Evolutionary conservation across 2,797 vertebrate species (phyloP).

Genomic region (Pseudochirops corinnae): DNA sequence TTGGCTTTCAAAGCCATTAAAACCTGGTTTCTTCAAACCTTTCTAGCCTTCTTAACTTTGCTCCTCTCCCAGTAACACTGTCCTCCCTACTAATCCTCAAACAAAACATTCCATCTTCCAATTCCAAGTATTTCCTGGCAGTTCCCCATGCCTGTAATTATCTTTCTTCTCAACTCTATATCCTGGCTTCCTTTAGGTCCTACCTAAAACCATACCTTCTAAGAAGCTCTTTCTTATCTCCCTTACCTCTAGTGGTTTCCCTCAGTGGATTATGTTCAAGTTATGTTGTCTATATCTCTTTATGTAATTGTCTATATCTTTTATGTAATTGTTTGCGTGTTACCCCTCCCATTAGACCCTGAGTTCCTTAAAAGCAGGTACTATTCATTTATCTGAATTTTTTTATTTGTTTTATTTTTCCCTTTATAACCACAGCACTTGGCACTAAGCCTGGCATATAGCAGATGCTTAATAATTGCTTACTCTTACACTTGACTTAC

Average conservation of each 20-base stretch:
- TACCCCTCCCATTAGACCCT: background rate
- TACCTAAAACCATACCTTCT: background rate
- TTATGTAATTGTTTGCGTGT: background rate
- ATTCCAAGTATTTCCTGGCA: background rate
- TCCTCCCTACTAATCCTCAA: background rate
- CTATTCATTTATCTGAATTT: background rate
- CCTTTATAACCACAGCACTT: background rate
- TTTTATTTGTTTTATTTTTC: background rate
- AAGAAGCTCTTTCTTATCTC: background rate
- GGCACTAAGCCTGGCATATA: background rate
- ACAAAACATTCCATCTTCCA: background rate
- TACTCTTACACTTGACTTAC: background rate
- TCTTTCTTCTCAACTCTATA: background rate
- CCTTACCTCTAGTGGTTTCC: background rate
- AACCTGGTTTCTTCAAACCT: background rate
- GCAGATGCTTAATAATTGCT: background rate
- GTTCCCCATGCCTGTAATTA: background rate
- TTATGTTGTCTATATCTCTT: background rate
- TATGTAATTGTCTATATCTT: background rate
- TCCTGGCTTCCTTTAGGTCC: background rate
- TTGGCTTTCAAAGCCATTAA: background rate
- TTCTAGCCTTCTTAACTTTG: background rate
- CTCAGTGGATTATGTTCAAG: background rate
- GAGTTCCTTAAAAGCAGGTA: background rate
- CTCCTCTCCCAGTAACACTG: background rate